Conservation (phyloP, 2,888 invertebrate species). For the Zaprionus obscuricornis region DNA sequence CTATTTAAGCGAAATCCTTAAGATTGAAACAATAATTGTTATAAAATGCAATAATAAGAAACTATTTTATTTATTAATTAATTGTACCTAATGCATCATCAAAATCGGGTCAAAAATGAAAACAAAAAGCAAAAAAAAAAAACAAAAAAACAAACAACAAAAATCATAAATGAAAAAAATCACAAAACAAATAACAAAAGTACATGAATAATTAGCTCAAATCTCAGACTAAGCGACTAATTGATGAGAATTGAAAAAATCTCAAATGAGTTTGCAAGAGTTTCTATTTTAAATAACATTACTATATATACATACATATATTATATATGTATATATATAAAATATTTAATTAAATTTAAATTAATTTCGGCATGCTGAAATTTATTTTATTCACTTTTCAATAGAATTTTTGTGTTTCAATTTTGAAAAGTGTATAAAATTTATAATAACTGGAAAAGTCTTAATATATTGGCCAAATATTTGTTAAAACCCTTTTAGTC, state of each 20-base stretch:
- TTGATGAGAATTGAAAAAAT: slow-evolving; percentile 29
- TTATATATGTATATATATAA: slow-evolving; percentile 35
- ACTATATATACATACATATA: slow-evolving; percentile 46
- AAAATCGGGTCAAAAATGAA: too few relatives aligned
- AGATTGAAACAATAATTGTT: slow-evolving; percentile 18
- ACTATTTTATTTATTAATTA: too few relatives aligned
- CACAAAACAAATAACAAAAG: slow-evolving; percentile 22
- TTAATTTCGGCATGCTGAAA: slow-evolving; percentile 52
- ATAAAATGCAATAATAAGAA: too few relatives aligned
- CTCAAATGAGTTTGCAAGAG: slow-evolving; percentile 75
- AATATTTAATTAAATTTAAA: slow-evolving; percentile 2
- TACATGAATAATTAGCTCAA: slow-evolving; percentile 29
- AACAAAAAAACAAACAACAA: slow-evolving; percentile 10
- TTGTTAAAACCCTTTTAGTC: slow-evolving; percentile 43
- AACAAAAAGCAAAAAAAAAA: too few relatives aligned
- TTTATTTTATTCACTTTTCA: slow-evolving; percentile 39
- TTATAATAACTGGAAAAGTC: not conserved
- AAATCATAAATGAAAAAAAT: slow-evolving; percentile 10
- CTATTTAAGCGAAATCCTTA: slow-evolving; percentile 78
- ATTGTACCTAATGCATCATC: too few relatives aligned
- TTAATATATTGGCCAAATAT: slow-evolving; percentile 28
- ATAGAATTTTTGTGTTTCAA: not conserved
- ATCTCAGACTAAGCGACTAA: slow-evolving; percentile 10
- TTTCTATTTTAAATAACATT: slow-evolving; percentile 79
- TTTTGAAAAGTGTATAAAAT: slow-evolving; percentile 41